These are phyloP conservation scores for Vanacampus margaritifer DNA, from an alignment of 2,113 vertebrate species.

Conservation along the genomic window DNA sequence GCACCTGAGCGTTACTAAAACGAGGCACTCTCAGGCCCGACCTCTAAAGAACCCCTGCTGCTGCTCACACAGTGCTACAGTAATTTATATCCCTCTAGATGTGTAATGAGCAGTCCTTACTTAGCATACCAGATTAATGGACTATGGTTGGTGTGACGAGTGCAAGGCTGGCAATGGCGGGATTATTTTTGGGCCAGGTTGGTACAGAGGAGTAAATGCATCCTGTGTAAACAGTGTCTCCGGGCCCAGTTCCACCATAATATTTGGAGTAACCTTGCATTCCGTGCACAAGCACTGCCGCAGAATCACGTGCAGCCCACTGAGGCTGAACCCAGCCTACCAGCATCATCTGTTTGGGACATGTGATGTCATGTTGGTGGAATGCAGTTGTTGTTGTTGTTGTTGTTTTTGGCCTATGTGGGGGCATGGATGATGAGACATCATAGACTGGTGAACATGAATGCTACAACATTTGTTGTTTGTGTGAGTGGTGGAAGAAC, in stretches of 20 bases:
- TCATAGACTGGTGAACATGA: neutral
- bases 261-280: slow-evolving; percentile 48
- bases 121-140: slow-evolving; percentile 7
- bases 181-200: slow-evolving; percentile 40
- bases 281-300: slow-evolving; percentile 32
- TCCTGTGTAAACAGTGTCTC: slow-evolving; percentile 44
- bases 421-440: neutral
- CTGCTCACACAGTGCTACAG: neutral
- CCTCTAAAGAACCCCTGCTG: slow-evolving; percentile 31
- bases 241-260: neutral
- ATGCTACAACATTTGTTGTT: neutral
- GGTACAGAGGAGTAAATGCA: slow-evolving; percentile 34
- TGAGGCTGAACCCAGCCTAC: slow-evolving; percentile 23
- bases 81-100: neutral
- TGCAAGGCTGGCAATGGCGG: slow-evolving; percentile 23
- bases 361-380: slow-evolving; percentile 45
- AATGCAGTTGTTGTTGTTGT: neutral
- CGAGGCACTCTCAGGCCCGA: slow-evolving; percentile 12
- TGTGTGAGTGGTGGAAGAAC: neutral
- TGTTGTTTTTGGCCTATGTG: neutral
- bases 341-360: slow-evolving; percentile 38
- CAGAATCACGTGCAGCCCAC: slow-evolving; percentile 51
- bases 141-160: slow-evolving; percentile 6
- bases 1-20: slow-evolving; percentile 41
- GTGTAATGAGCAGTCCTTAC: neutral